Conservation (phyloP, 2,113 vertebrate species). For the Tor tambroides region DNA sequence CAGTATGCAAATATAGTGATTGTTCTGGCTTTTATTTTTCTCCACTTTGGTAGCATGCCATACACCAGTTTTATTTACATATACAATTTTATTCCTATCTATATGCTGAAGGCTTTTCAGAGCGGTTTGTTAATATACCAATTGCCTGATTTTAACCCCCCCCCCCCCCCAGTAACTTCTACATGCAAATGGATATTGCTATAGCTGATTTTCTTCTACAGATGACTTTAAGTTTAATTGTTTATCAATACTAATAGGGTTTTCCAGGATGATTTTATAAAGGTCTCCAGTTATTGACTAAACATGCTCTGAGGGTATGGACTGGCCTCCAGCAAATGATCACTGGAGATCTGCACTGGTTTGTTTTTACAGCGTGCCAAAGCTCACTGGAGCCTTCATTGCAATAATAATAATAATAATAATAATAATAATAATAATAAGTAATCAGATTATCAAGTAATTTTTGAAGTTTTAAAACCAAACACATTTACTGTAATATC, state of each 20-base stretch:
- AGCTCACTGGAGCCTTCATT: background rate
- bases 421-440: background rate
- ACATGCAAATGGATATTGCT: too few relatives aligned
- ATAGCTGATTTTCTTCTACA: background rate
- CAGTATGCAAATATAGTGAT: too few relatives aligned
- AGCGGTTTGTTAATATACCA: background rate
- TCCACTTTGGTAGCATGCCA: too few relatives aligned
- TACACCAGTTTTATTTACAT: background rate
- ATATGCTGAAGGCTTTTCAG: background rate
- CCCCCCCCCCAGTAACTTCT: too few relatives aligned
- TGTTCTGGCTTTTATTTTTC: too few relatives aligned
- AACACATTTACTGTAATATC: background rate
- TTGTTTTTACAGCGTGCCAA: background rate
- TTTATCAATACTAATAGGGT: background rate
- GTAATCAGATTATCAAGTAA: background rate
- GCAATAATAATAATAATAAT: background rate
- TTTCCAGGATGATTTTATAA: background rate
- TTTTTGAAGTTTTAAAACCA: background rate
- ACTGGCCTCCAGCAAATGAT: constrained; percentile 11
- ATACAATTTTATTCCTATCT: background rate
- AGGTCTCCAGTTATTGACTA: background rate
- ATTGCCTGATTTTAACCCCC: too few relatives aligned
- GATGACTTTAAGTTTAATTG: background rate
- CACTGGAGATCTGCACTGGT: background rate
- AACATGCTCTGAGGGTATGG: background rate